Percentiles rank a stretch among this genome's conserved stretches.
These are phyloP conservation scores for Clarias macrocephalus DNA, from an alignment of 2,113 vertebrate species.

Conservation along the genomic window DNA sequence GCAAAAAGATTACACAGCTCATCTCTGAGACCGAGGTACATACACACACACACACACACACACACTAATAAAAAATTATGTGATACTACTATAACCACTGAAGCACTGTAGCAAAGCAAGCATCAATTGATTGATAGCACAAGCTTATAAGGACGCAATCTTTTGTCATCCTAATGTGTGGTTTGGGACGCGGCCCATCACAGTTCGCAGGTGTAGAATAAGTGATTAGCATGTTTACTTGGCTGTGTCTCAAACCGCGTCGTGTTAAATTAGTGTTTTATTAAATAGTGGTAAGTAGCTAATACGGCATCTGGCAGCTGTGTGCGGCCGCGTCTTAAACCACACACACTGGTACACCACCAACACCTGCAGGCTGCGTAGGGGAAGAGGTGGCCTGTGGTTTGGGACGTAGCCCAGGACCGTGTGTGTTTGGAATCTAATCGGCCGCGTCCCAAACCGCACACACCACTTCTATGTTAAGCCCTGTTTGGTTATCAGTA, in stretches of 20 bases:
- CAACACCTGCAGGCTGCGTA: background rate
- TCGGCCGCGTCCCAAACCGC: background rate
- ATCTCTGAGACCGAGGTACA: conserved; percentile 95
- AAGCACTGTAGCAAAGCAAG: background rate
- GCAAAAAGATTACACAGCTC: conserved; percentile 98
- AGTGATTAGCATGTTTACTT: background rate
- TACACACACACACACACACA: background rate
- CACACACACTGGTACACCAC: background rate
- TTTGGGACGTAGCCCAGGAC: background rate
- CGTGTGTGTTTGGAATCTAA: background rate
- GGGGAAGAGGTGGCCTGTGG: background rate
- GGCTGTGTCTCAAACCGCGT: background rate
- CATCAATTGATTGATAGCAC: background rate
- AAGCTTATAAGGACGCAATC: background rate
- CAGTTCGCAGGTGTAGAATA: background rate
- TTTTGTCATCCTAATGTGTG: background rate
- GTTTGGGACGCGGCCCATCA: background rate
- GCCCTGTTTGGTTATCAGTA: background rate
- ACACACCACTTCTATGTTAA: background rate
- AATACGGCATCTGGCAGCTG: background rate
- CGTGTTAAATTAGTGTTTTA: too few species aligned
- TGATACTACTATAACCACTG: background rate
- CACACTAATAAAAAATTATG: background rate
- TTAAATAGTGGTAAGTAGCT: background rate
- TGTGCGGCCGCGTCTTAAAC: background rate